Base-by-base conservation (phyloP, 2,797 vertebrate genomes). In the Myripristis murdjan region DNA sequence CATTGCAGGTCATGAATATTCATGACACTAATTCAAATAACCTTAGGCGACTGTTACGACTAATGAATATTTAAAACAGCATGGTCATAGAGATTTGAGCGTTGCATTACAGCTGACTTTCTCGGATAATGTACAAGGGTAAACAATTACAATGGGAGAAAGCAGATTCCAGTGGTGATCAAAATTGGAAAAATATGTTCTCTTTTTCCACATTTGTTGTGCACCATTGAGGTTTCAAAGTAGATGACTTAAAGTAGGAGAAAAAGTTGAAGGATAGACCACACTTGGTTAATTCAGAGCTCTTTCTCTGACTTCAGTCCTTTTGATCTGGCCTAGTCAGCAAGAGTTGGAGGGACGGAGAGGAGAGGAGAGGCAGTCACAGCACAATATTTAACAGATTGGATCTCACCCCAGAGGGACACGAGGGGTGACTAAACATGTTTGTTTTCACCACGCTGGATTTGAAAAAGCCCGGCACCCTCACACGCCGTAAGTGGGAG, bases 21-120 rank as follows among this genome's bases (percentile, higher is more conserved):
- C 96, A 97, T 96, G 93, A 75, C 35, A 79, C 94, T 96, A 95
- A 95, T 96, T 97, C 96, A 96, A 97, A 97, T 96, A 96, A 97
- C 95, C 95, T 95, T 95, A 96, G 95, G 96, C 95, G 92, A 96
- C 95, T 95, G 95, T 96, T 94, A 91, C 88, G 87, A 92, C 95
- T 95, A 93, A 95, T 97, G 95, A 96, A 97, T 97, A 96, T 97
- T 97, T 96, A 95, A 96, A 96, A 81, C 90, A 95, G 94, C 94
- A 93, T 93, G 94, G 95, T 96, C 94, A 94, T 94, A 96, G 95
- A 95, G 94, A 96, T 95, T 96, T 95, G 94, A 96, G 91, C 92
- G 92, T 91, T 87, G 86, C 93, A 93, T 95, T 95, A 85, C 79
- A 95, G 94, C 93, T 95, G 93, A 95, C 95, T 95, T 93, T 93